Base-by-base conservation (phyloP, 2,113 vertebrate species). In the Phasianus colchicus region DNA sequence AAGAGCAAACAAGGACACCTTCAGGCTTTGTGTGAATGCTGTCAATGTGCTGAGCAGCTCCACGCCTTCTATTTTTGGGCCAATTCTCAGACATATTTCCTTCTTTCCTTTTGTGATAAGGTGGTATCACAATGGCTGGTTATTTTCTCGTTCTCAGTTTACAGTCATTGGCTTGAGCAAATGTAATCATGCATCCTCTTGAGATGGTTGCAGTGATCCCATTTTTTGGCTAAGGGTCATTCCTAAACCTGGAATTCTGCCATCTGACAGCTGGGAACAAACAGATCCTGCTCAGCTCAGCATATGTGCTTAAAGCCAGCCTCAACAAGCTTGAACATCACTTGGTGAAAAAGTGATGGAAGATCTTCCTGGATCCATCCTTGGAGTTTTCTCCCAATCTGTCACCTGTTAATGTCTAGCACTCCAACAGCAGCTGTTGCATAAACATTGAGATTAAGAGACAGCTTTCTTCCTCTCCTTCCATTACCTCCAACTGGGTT, bases 1-100 rank as follows among this genome's bases (percentile, higher is more conserved):
- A 32, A 30, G 8, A 45, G 9, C 42, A n/a, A 27, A 77, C 54
- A 38, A 18, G 22, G 72, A 55, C 0, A 0, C 34, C 40, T 38
- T 67, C 0, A 0, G 43, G 30, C 43, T 25, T 65, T 0, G 0
- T 19, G 12, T 18, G 47, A 48, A 40, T 0, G 1, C 65, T 30
- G 12, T n/a, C 34, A 43, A n/a, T 55, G 27, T 61, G 18, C 76
- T 30, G 3, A 57, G 67, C 27, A 24, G 61, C 67, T 74, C 73
- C n/a, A 24, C 20, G 34, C 13, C 16, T 66, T 27, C 91, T 67
- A 3, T 67, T 83, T 87, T 72, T 57, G 2, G 74, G n/a, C 38
- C 25, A 32, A 47, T 65, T 32, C 47, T 69, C 36, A 15, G 54
- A 20, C 18, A 1, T 6, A 6, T 67, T 90, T 75, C 79, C 63